Evolutionary conservation across 2,797 vertebrate species (phyloP).

Genomic region (Ciconia nigra): DNA sequence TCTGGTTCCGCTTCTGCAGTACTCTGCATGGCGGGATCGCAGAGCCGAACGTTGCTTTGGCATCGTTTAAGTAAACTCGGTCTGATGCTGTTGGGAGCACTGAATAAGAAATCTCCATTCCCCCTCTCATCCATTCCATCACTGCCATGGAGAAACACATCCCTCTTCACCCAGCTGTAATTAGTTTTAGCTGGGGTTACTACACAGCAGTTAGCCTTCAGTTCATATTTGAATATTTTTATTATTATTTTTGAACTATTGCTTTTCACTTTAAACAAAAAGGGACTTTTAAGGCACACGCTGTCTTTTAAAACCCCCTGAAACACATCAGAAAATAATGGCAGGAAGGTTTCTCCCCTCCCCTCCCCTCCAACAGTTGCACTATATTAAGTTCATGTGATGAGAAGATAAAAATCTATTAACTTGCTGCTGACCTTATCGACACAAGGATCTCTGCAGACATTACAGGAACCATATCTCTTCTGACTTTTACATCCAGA

Average conservation of each 20-base stretch:
- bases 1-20: not conserved
- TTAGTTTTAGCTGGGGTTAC: constrained; percentile 25
- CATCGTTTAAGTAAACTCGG: not conserved
- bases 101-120: constrained; percentile 29
- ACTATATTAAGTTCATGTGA: constrained; percentile 82
- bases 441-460: constrained; percentile 81
- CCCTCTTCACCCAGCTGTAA: not conserved
- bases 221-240: constrained; percentile 27
- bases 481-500: constrained; percentile 84
- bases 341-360: constrained; percentile 48
- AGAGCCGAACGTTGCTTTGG: not conserved
- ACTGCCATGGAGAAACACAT: not conserved
- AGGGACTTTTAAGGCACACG: constrained; percentile 8
- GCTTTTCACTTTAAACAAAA: constrained; percentile 22
- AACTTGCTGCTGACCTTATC: constrained; percentile 84
- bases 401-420: constrained; percentile 88
- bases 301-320: constrained; percentile 31
- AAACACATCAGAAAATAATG: constrained; percentile 48
- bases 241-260: constrained; percentile 1
- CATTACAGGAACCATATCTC: constrained; percentile 84
- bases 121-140: not conserved
- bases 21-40: not conserved
- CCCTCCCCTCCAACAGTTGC: constrained; percentile 68
- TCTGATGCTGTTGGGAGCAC: not conserved
- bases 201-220: not conserved